phyloP scores from a whole-genome alignment of 2,888 invertebrate genomes.

The Podotricha telesiphe region DNA sequence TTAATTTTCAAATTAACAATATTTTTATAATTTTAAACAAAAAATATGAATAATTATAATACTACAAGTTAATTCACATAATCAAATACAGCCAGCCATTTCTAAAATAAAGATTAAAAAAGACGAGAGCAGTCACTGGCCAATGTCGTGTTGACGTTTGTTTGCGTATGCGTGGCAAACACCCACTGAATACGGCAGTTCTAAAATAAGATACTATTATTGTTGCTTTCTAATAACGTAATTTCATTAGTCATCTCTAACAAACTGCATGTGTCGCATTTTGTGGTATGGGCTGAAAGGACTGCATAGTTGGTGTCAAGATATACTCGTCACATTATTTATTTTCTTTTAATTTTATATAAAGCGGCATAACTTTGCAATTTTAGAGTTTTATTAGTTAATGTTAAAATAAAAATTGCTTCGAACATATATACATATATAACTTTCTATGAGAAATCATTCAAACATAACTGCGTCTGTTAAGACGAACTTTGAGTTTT shows the following conservation, averaged over 20 bases:
- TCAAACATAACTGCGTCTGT: neutral
- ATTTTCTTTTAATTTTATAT: too few relatives aligned
- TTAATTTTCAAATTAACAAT: too few relatives aligned
- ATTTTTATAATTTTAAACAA: too few relatives aligned
- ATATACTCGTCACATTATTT: too few relatives aligned
- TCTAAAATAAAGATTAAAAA: neutral
- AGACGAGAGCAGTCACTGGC: neutral
- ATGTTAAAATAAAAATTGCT: constrained; percentile 9
- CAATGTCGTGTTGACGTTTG: constrained; percentile 8
- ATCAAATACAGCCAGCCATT: neutral
- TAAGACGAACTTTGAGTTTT: neutral
- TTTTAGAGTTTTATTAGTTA: too few relatives aligned
- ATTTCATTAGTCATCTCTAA: constrained; percentile 4
- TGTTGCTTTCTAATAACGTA: constrained; percentile 5
- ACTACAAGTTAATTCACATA: neutral
- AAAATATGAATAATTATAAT: too few relatives aligned
- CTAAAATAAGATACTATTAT: constrained; percentile 17
- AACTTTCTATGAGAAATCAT: neutral
- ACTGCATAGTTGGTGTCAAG: neutral
- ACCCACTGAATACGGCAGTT: constrained; percentile 6
- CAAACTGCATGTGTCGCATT: neutral
- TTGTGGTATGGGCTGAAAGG: neutral
- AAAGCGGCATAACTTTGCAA: too few relatives aligned
- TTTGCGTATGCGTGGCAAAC: constrained; percentile 1
- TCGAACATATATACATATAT: neutral